A percentile compares a stretch with the other conserved stretches of the same genome.
Conservation (phyloP, 2,113 vertebrate genomes). For the Hydropotes inermis region DNA sequence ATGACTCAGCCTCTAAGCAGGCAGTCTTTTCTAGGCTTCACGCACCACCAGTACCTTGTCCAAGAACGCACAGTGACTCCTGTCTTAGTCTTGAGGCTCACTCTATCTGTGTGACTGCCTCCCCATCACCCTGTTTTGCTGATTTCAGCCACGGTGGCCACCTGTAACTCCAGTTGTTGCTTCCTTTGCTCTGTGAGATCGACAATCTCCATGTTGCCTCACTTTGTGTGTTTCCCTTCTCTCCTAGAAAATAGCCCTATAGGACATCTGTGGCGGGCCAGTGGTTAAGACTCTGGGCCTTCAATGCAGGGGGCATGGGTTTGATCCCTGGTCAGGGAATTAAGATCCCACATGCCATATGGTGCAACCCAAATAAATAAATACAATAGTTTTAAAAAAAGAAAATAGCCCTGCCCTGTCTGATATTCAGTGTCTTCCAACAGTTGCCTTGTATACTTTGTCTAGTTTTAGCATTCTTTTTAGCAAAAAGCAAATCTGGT, state of each 20-base stretch:
- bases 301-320: not conserved
- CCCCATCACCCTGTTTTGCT: not conserved
- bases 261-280: accelerated
- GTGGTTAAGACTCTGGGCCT: not conserved
- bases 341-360: not conserved
- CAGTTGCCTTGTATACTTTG: not conserved
- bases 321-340: not conserved
- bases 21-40: not conserved
- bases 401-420: not conserved
- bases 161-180: not conserved
- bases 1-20: not conserved
- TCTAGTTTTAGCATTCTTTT: slow-evolving; percentile 10
- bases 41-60: not conserved
- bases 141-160: not conserved
- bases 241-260: not conserved
- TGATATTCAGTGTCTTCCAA: not conserved
- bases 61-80: not conserved
- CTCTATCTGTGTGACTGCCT: not conserved
- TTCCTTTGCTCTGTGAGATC: not conserved
- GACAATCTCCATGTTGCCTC: not conserved
- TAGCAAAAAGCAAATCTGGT: not conserved
- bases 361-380: not conserved
- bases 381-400: not conserved
- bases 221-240: not conserved
- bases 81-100: not conserved